Evolutionary conservation across 1,140 invertebrate species (phyloP).

Genomic region (Thereuonema tuberculata): DNA sequence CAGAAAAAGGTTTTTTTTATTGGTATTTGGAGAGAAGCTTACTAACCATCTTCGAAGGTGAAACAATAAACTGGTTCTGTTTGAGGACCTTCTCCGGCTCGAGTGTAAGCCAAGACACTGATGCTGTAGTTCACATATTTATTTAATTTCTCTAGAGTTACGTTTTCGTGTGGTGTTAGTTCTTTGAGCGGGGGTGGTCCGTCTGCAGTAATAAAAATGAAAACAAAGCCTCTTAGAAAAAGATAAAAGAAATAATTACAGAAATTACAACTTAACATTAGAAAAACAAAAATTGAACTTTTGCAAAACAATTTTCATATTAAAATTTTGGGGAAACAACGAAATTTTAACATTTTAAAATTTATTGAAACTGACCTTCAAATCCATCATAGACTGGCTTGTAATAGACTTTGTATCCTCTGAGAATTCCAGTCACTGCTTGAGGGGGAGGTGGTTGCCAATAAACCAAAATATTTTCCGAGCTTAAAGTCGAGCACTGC

Average conservation of each 20-base stretch:
- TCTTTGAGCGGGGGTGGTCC: not conserved
- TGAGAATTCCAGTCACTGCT: conserved; percentile 43
- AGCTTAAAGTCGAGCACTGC: conserved; percentile 29
- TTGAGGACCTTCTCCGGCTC: conserved; percentile 38
- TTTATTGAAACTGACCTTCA: conserved; percentile 51
- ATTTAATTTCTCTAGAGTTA: conserved; percentile 28
- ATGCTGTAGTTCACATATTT: conserved; percentile 41
- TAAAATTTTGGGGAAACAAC: no score
- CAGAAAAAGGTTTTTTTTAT: no score
- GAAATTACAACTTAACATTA: no score
- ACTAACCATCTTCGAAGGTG: conserved; percentile 36
- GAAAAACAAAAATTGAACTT: no score
- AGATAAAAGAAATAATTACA: conserved; percentile 5
- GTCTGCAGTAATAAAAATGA: conserved; percentile 3
- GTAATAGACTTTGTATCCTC: conserved; percentile 41
- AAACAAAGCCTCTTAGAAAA: not conserved
- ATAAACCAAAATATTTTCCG: conserved; percentile 28
- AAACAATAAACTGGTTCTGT: conserved; percentile 33
- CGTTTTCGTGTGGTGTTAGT: conserved; percentile 3
- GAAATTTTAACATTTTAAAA: no score
- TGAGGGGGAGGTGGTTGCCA: conserved; percentile 35
- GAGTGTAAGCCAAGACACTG: conserved; percentile 39
- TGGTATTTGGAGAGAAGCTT: no score
- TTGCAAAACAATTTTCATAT: no score
- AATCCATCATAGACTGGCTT: conserved; percentile 51